Conservation (phyloP, 2,888 invertebrate species). For the Camponotus fellah region DNA sequence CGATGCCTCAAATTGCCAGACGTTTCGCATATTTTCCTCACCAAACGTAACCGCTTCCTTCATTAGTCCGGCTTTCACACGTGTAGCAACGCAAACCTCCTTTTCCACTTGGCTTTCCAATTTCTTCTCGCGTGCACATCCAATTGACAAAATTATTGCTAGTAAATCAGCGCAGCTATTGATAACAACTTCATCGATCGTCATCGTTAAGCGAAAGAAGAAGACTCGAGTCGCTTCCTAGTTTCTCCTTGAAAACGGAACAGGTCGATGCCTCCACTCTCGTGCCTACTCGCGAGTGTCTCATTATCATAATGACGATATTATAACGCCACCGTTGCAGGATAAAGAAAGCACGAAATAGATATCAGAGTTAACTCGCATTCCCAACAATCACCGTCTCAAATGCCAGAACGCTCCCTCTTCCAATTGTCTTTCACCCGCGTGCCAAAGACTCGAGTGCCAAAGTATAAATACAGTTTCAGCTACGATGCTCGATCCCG, state of each 20-base stretch:
- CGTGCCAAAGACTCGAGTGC: conserved; percentile 7
- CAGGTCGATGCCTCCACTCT: conserved; percentile 22
- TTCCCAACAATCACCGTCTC: conserved; percentile 72
- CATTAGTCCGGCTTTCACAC: background rate
- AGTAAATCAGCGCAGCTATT: conserved; percentile 57
- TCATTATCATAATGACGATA: conserved; percentile 53
- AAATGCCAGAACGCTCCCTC: conserved; percentile 80
- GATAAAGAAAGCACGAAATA: conserved; percentile 44
- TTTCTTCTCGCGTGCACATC: conserved; percentile 28
- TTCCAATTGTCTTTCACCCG: conserved; percentile 64
- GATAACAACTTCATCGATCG: conserved; percentile 48
- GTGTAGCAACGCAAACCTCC: background rate
- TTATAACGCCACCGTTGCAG: conserved; percentile 39
- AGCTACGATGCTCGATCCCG: background rate
- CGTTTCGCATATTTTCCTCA: conserved; percentile 17
- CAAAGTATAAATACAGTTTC: conserved; percentile 34
- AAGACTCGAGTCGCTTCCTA: conserved; percentile 66
- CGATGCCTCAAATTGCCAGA: conserved; percentile 30
- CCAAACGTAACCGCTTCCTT: conserved; percentile 25
- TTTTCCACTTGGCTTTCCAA: conserved; percentile 34
- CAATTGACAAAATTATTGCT: conserved; percentile 64
- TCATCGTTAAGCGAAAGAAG: conserved; percentile 22
- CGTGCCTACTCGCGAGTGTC: conserved; percentile 7
- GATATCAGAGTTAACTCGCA: conserved; percentile 52
- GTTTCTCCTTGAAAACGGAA: conserved; percentile 65